Base-by-base conservation (phyloP, 2,113 vertebrate species). In the Heterotilapia buettikoferi region DNA sequence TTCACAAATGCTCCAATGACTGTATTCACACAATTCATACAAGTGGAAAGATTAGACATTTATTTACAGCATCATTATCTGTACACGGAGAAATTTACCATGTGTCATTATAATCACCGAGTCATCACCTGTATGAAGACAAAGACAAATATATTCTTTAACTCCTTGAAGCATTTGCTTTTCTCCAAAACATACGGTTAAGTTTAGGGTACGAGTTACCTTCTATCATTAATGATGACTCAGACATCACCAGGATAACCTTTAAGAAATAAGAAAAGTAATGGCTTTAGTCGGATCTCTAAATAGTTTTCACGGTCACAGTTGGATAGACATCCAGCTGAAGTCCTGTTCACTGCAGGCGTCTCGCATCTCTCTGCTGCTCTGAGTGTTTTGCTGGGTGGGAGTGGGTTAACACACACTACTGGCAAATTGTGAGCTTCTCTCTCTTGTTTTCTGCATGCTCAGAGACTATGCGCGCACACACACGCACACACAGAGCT, bases 381-480 rank as follows among this genome's bases (percentile, higher is more conserved):
- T 52, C 6, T 54, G 45, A 76, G 24, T 19, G 66, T 14, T 73
- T 76, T 6, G 36, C 14, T 16, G 40, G 52, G 11, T 82, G 33
- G 45, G 47, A 81, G 56, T 63, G 88, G 84, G 81, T 90, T 90
- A 57, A 87, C 38, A 54, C 85, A 73, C 83, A 66, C 54, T 47
- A 16, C 63, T 53, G 54, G 71, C 52, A 80, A 84, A 90, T 76
- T 86, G 85, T 83, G 80, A 78, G 59, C 38, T 81, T 82, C 61
- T 88, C 47, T 84, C 53, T 85, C 16, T 85, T 82, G 33, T 57
- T 79, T 76, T 56, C 80, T 83, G 86, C 86, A 86, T 87, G 81
- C 90, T 90, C 86, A 71, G 71, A 90, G 86, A 89, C 66, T 50
- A 86, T 24, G 16, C 19, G 43, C 54, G 33, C 85, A 78, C 81